phyloP scores from a whole-genome alignment of 2,113 vertebrate species.

The Antidorcas marsupialis region DNA sequence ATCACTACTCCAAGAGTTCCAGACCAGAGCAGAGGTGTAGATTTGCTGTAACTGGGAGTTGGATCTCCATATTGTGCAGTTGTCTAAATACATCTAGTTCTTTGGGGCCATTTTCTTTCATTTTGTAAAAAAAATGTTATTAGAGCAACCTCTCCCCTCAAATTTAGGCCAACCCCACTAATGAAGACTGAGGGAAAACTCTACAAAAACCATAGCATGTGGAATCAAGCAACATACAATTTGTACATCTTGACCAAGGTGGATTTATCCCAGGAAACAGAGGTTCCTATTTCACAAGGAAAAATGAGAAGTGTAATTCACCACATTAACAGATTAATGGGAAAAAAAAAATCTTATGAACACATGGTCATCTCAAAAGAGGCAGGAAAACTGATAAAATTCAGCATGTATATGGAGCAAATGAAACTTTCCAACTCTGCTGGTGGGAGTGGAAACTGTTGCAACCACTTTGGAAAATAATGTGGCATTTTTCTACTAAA shows the following conservation, averaged over 20 bases:
- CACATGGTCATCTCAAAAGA: background rate
- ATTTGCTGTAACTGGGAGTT: background rate
- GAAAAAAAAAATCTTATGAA: background rate
- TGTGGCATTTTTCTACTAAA: background rate
- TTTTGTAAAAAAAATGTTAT: conserved; percentile 41
- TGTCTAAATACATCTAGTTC: background rate
- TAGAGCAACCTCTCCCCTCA: background rate
- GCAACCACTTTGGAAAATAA: background rate
- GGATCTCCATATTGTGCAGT: background rate
- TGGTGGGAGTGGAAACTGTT: background rate
- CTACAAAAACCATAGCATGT: background rate
- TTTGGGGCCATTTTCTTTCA: conserved; percentile 14
- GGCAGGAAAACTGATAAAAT: background rate
- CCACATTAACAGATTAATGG: background rate
- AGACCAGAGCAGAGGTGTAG: rapidly evolving
- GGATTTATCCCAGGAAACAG: background rate
- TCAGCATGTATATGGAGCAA: background rate
- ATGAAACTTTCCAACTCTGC: background rate
- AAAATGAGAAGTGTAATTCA: background rate
- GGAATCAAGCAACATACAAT: background rate
- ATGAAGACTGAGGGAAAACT: background rate
- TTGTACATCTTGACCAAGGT: background rate
- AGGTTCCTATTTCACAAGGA: background rate
- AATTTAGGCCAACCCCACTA: background rate
- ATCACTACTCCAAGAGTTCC: background rate